Percentiles rank a stretch among this genome's conserved stretches.
phyloP scores from a whole-genome alignment of 2,797 vertebrate species.

The Enteromius viviparus region DNA sequence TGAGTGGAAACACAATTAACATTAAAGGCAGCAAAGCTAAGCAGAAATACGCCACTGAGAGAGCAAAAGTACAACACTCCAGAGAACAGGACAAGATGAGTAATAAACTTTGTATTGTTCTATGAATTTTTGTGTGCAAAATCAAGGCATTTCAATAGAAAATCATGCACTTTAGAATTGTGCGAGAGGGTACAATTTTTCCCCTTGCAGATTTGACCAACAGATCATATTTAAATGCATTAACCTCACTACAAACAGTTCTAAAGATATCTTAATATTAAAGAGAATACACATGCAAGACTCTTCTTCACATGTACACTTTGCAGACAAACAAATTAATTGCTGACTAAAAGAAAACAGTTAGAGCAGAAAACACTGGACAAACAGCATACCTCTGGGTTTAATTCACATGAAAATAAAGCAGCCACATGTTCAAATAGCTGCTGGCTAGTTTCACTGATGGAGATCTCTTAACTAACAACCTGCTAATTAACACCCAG shows the following conservation, averaged over 20 bases:
- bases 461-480: constrained; percentile 35
- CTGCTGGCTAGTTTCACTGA: constrained; percentile 32
- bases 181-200: not conserved
- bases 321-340: not conserved
- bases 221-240: not conserved
- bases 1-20: constrained; percentile 35
- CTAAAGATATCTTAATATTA: constrained; percentile 4
- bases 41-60: constrained; percentile 6
- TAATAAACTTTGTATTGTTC: constrained; percentile 41
- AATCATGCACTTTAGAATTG: not conserved
- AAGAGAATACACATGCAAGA: not conserved
- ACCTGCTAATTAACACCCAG: constrained; percentile 37
- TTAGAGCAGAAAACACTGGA: constrained; percentile 19
- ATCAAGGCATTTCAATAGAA: not conserved
- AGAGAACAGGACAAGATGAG: constrained; percentile 26
- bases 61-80: constrained; percentile 21
- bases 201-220: not conserved
- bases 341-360: constrained; percentile 21
- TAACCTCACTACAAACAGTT: not conserved
- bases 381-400: constrained; percentile 12
- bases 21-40: constrained; percentile 45
- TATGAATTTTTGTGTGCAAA: not conserved
- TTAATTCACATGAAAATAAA: constrained; percentile 30
- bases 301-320: not conserved
- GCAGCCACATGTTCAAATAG: constrained; percentile 40